phyloP scores from a whole-genome alignment of 2,888 invertebrate genomes.

The Sminthurinus aureus region DNA sequence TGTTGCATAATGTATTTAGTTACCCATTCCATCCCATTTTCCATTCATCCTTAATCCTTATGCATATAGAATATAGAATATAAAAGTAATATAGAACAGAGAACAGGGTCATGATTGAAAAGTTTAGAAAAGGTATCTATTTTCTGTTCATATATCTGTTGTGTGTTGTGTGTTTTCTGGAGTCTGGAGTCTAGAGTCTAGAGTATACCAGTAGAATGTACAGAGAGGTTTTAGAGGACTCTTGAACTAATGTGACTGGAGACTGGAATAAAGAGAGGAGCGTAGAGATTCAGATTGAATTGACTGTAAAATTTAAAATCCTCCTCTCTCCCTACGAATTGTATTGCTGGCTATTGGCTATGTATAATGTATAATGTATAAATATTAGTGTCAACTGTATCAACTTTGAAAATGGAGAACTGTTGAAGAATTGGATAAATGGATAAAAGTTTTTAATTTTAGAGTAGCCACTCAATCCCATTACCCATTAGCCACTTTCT shows the following conservation, averaged over 20 bases:
- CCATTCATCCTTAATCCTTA: not conserved
- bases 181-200: too few relatives aligned
- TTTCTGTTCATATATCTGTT: too few relatives aligned
- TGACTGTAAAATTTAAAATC: not conserved
- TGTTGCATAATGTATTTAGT: not conserved
- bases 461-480: conserved; percentile 12
- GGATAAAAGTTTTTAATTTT: conserved; percentile 3
- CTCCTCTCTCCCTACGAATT: too few relatives aligned
- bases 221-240: not conserved
- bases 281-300: conserved; percentile 9
- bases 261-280: not conserved
- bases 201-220: too few relatives aligned
- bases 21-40: not conserved
- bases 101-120: too few relatives aligned
- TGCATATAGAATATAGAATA: not conserved
- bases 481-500: not conserved
- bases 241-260: not conserved
- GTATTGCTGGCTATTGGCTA: too few relatives aligned
- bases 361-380: too few relatives aligned
- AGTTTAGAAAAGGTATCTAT: too few relatives aligned
- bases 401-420: too few relatives aligned
- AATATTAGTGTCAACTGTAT: too few relatives aligned
- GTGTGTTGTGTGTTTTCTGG: too few relatives aligned
- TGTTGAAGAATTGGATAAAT: not conserved
- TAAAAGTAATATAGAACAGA: not conserved